These are phyloP conservation scores for Betta splendens DNA, from an alignment of 2,797 vertebrate species.

Conservation along the genomic window DNA sequence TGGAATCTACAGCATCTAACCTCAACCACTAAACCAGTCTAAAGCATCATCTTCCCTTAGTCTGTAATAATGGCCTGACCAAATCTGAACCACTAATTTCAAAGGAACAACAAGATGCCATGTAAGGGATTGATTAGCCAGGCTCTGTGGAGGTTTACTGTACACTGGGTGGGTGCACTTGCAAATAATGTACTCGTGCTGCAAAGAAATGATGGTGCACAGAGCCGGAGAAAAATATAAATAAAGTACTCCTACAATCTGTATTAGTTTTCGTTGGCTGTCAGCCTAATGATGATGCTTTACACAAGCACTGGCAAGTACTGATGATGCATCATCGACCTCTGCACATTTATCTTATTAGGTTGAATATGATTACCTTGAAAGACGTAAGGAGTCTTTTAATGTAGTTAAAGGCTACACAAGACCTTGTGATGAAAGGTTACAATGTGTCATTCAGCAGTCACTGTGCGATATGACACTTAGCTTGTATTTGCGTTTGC, in stretches of 20 bases:
- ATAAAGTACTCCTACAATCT: constrained; percentile 22
- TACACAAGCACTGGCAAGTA: constrained; percentile 39
- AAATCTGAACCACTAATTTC: constrained; percentile 47
- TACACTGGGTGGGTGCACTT: constrained; percentile 6
- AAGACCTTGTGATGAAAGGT: too few relatives aligned
- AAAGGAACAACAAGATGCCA: constrained; percentile 37
- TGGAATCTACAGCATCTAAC: constrained; percentile 60
- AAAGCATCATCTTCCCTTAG: constrained; percentile 52
- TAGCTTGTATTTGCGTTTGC: too few relatives aligned
- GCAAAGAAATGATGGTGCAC: constrained; percentile 4
- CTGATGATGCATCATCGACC: constrained; percentile 13
- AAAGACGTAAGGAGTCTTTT: neutral
- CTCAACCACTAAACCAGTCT: constrained; percentile 62
- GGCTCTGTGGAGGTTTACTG: constrained; percentile 52
- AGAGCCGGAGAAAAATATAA: constrained; percentile 20
- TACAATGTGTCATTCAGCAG: neutral
- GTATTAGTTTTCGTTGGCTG: constrained; percentile 5
- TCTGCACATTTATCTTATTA: constrained; percentile 8
- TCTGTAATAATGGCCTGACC: constrained; percentile 70
- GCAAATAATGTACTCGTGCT: constrained; percentile 25
- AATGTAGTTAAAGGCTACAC: neutral
- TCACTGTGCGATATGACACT: neutral
- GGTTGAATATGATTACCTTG: constrained; percentile 5
- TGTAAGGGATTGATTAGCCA: constrained; percentile 64
- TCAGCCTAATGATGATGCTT: constrained; percentile 25